Evolutionary conservation across 2,113 vertebrate species (phyloP).

Genomic region (Grus americana): DNA sequence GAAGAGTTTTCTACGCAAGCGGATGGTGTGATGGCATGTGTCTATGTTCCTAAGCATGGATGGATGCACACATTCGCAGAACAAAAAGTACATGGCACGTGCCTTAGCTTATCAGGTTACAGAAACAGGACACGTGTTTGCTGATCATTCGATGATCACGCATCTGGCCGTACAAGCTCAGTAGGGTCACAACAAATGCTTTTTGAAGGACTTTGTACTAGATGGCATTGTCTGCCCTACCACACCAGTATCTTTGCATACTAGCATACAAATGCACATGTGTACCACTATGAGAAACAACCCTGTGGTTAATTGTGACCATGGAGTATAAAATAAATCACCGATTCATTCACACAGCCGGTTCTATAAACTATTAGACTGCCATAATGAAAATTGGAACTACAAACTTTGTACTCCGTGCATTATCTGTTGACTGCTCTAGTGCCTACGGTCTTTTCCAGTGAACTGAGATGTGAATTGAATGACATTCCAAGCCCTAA

Average conservation of each 20-base stretch:
- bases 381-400: not conserved
- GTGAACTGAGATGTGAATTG: not conserved
- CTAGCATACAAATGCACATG: too few species aligned
- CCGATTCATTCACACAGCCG: accelerated
- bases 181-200: not conserved
- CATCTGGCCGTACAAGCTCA: not conserved
- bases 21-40: too few species aligned
- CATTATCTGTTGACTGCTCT: not conserved
- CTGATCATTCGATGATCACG: accelerated
- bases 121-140: not conserved
- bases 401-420: not conserved
- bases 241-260: not conserved
- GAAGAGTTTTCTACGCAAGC: not conserved
- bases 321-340: not conserved
- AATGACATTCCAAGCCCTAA: not conserved
- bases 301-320: not conserved
- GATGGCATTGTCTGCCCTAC: not conserved
- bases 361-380: not conserved
- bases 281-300: not conserved
- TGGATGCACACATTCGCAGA: accelerated
- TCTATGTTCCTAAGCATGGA: not conserved
- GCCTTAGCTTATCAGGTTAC: not conserved
- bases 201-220: not conserved
- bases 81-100: accelerated
- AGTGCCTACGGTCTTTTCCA: not conserved